Percentiles rank a stretch among this genome's conserved stretches.
Evolutionary conservation across 92 coral and sea anemone species (phyloP).

Genomic region (Galaxea fascicularis): DNA sequence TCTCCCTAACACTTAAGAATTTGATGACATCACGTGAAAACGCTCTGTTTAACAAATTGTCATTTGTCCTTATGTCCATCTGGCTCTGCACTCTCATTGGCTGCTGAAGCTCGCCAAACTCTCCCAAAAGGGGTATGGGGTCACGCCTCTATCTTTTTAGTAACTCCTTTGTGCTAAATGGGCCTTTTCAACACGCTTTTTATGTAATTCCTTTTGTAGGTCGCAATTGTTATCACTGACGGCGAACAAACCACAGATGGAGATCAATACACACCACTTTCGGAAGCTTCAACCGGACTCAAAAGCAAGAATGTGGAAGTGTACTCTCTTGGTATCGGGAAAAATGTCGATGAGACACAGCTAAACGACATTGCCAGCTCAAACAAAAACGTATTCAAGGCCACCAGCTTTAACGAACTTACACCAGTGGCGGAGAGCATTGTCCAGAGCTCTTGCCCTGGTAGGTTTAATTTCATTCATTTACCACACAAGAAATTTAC

Average conservation of each 20-base stretch:
- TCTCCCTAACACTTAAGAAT: too few relatives aligned
- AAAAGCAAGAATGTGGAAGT: slow-evolving; percentile 33
- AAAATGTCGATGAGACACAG: slow-evolving; percentile 23
- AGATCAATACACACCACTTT: neutral
- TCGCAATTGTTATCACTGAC: slow-evolving; percentile 67
- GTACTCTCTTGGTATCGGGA: slow-evolving; percentile 58
- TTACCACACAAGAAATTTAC: too few relatives aligned
- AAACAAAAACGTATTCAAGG: slow-evolving; percentile 2
- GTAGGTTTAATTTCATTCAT: neutral
- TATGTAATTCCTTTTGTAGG: slow-evolving; percentile 4
- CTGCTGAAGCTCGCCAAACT: too few relatives aligned
- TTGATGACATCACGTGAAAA: too few relatives aligned
- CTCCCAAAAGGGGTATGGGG: too few relatives aligned
- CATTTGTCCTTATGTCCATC: too few relatives aligned
- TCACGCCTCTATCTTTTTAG: too few relatives aligned
- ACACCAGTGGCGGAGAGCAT: slow-evolving; percentile 1
- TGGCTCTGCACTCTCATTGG: too few relatives aligned
- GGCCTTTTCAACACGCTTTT: too few relatives aligned
- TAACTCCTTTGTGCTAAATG: too few relatives aligned
- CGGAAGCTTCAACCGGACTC: slow-evolving; percentile 30
- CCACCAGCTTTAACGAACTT: slow-evolving; percentile 5
- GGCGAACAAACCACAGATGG: slow-evolving; percentile 61
- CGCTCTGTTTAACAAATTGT: too few relatives aligned
- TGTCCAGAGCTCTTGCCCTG: slow-evolving; percentile 24
- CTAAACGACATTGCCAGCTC: slow-evolving; percentile 53